These are phyloP conservation scores for Nephrocerus scutellatus DNA, from an alignment of 2,888 invertebrate genomes.

Conservation along the genomic window DNA sequence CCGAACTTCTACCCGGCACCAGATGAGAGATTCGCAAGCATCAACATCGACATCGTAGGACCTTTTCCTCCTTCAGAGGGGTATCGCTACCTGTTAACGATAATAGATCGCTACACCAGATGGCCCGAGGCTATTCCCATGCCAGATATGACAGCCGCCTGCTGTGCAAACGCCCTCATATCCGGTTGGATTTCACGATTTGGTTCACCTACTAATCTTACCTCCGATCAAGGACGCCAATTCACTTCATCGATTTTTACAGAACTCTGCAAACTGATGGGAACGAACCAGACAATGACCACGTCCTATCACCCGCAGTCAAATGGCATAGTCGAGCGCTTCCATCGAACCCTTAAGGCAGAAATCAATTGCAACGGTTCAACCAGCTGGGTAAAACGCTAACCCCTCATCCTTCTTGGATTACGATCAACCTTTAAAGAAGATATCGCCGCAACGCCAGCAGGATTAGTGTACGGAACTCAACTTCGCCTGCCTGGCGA, in stretches of 20 bases:
- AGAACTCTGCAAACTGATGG: conserved; percentile 5
- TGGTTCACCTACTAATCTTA: conserved; percentile 15
- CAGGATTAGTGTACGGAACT: conserved; percentile 7
- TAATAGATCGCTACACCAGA: conserved; percentile 6
- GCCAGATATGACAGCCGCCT: neutral
- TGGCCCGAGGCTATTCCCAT: conserved; percentile 8
- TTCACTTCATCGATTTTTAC: conserved; percentile 15
- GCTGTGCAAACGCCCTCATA: neutral
- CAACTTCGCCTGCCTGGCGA: too few species aligned
- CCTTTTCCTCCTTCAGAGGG: neutral
- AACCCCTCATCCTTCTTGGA: conserved; percentile 12
- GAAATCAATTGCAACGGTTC: conserved; percentile 9
- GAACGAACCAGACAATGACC: conserved; percentile 5
- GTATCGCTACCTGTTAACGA: conserved; percentile 3
- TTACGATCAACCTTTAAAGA: conserved; percentile 11
- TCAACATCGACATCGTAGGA: conserved; percentile 6
- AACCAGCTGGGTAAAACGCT: conserved; percentile 9
- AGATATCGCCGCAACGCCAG: conserved; percentile 14
- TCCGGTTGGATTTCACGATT: conserved; percentile 15
- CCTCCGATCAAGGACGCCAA: conserved; percentile 17
- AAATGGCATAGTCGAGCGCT: conserved; percentile 15
- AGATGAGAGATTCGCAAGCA: too few species aligned
- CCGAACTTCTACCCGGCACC: too few species aligned
- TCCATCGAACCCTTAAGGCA: conserved; percentile 8
- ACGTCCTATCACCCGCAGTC: conserved; percentile 14